Base-by-base conservation (phyloP, 2,113 vertebrate species). In the Dipodomys spectabilis region DNA sequence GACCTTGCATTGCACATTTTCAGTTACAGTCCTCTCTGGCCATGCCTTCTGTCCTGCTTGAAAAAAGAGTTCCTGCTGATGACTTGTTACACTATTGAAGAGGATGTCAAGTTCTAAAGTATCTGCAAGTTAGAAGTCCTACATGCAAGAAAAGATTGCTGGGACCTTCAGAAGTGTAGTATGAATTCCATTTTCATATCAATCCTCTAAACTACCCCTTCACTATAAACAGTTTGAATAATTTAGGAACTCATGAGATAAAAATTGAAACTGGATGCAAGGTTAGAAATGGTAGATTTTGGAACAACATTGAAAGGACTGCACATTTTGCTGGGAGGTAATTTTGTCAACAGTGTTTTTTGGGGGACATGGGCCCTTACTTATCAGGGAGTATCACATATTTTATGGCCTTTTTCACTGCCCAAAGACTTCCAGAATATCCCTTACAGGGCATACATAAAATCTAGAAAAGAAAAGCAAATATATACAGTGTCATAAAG, bases 221-320 rank as follows among this genome's bases (percentile, higher is more conserved):
- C 15, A 49, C 35, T 18, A 69, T 92, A 84, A 93, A 22, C 45
- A 53, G 9, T 85, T 60, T 69, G 16, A 22, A 30, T 89, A 88
- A 80, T n/a, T 78, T 90, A 18, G 49, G 64, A 89, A 95, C 82
- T 13, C 16, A 30, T 80, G 60, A 39, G 71, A 62, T 65, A 82
- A 91, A 77, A 90, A 68, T n/a, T 68, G 60, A 7, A 94, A 74
- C 68, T 69, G 27, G 85, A 91, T 65, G 87, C 39, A 95, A 93
- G 28, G 12, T 82, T 88, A 53, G 23, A 92, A 94, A 77, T 25
- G 27, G 49, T 74, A 69, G 32, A 85, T 80, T 95, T 87, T 88
- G 84, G 93, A 94, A 82, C 32, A 82, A 18, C 35, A 68, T 28
- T 84, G 25, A 88, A 67, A 86, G 53, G 6, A 6, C 27, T 73